Evolutionary conservation across 2,797 vertebrate genomes (phyloP).

Genomic region (Acanthurus leucopareius): DNA sequence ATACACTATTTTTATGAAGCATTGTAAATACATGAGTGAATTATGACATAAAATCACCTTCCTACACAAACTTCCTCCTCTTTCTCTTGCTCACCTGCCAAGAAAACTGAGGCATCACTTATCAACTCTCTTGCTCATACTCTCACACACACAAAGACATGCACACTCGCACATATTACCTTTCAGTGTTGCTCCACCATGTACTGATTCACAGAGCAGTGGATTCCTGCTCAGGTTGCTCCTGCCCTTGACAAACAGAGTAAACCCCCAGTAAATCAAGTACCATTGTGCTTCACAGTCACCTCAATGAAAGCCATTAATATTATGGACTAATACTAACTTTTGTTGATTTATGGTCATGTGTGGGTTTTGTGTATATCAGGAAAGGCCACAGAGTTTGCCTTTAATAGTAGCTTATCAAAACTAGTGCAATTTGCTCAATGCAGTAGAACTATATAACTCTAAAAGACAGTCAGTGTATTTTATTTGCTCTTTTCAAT

Average conservation of each 20-base stretch:
- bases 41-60: neutral
- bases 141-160: slow-evolving; percentile 4
- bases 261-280: slow-evolving; percentile 75
- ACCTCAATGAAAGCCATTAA: slow-evolving; percentile 63
- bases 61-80: neutral
- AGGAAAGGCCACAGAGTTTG: slow-evolving; percentile 7
- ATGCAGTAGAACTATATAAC: neutral
- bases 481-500: no score
- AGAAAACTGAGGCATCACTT: slow-evolving; percentile 20
- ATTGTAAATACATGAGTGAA: neutral
- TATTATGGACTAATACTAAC: slow-evolving; percentile 11
- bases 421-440: neutral
- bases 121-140: slow-evolving; percentile 31
- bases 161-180: slow-evolving; percentile 16
- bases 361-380: slow-evolving; percentile 21
- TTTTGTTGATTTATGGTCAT: slow-evolving; percentile 62
- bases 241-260: slow-evolving; percentile 84
- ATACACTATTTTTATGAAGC: neutral
- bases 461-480: no score
- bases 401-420: slow-evolving; percentile 18
- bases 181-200: slow-evolving; percentile 47
- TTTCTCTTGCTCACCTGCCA: neutral
- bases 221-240: slow-evolving; percentile 57
- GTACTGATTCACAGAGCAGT: slow-evolving; percentile 66
- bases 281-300: slow-evolving; percentile 52